A percentile compares a stretch with the other conserved stretches of the same genome.
These are phyloP conservation scores for Pinna nobilis DNA, from an alignment of 1,140 invertebrate species.

Conservation along the genomic window DNA sequence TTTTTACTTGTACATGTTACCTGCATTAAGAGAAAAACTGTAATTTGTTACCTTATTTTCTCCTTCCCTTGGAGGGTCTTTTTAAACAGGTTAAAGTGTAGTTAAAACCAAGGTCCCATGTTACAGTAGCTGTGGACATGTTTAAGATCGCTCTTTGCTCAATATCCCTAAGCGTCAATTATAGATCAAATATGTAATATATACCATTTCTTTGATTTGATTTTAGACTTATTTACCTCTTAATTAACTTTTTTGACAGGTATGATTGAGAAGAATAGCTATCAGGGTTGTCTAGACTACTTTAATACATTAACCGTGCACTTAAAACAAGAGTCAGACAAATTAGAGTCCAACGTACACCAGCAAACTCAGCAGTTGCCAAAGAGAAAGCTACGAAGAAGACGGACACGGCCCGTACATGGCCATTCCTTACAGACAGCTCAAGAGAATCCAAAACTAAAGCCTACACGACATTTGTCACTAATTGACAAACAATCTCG, in stretches of 20 bases:
- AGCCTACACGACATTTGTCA: conserved; percentile 48
- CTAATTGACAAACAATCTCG: conserved; percentile 24
- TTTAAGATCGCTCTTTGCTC: neutral
- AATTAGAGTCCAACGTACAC: conserved; percentile 8
- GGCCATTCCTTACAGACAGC: conserved; percentile 24
- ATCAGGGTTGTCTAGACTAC: conserved; percentile 84
- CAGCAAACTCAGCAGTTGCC: conserved; percentile 8
- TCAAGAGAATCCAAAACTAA: conserved; percentile 33
- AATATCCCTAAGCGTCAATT: neutral
- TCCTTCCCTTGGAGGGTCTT: neutral
- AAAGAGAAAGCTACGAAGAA: conserved; percentile 57
- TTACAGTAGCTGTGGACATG: no score
- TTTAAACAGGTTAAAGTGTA: neutral
- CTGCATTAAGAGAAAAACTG: no score
- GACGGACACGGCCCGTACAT: conserved; percentile 39
- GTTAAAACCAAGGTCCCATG: no score
- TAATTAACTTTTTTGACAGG: conserved; percentile 73
- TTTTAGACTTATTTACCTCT: neutral
- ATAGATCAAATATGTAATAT: neutral
- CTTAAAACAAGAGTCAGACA: conserved; percentile 53
- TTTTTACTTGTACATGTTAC: no score
- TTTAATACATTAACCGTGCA: conserved; percentile 78
- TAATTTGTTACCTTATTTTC: no score
- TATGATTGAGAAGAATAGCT: conserved; percentile 92
- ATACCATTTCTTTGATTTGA: neutral